Conservation (phyloP, 2,888 invertebrate genomes). For the Myopa testacea region DNA sequence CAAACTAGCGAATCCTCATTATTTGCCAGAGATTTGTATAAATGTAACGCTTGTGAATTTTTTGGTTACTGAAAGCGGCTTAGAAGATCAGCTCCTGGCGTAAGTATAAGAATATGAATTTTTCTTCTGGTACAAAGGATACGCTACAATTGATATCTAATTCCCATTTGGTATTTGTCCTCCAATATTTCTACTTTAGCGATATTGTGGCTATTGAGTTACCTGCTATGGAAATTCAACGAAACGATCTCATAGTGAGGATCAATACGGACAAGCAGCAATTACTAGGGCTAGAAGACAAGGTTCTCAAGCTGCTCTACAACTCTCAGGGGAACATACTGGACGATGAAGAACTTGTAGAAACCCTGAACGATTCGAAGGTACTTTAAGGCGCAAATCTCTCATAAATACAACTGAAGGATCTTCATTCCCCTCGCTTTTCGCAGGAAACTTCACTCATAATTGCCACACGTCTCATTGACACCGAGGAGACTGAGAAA, state of each 20-base stretch:
- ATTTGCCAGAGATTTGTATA: constrained; percentile 91
- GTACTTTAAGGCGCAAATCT: constrained; percentile 46
- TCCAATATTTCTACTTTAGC: constrained; percentile 45
- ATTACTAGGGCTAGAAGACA: constrained; percentile 87
- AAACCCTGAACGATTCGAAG: constrained; percentile 72
- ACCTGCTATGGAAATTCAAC: constrained; percentile 85
- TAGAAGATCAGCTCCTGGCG: constrained; percentile 93
- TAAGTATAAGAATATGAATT: constrained; percentile 67
- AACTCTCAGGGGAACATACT: constrained; percentile 89
- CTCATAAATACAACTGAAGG: not conserved
- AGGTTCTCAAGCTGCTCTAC: constrained; percentile 85
- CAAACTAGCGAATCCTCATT: constrained; percentile 92
- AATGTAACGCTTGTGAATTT: constrained; percentile 95
- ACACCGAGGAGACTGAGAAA: constrained; percentile 88
- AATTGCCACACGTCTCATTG: constrained; percentile 86
- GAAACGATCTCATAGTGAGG: constrained; percentile 84
- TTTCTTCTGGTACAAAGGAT: not conserved
- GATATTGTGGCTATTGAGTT: constrained; percentile 88
- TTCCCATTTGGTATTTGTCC: no score
- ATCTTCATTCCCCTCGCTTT: not conserved
- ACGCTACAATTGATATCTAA: no score
- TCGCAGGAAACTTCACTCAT: constrained; percentile 87
- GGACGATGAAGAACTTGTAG: constrained; percentile 93
- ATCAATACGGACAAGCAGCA: constrained; percentile 89
- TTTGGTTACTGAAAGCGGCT: constrained; percentile 87